Percentiles rank a stretch among this genome's conserved stretches.
These are phyloP conservation scores for Chiridota heheva DNA, from an alignment of 35 echinoderm and acorn worm species.

Conservation along the genomic window DNA sequence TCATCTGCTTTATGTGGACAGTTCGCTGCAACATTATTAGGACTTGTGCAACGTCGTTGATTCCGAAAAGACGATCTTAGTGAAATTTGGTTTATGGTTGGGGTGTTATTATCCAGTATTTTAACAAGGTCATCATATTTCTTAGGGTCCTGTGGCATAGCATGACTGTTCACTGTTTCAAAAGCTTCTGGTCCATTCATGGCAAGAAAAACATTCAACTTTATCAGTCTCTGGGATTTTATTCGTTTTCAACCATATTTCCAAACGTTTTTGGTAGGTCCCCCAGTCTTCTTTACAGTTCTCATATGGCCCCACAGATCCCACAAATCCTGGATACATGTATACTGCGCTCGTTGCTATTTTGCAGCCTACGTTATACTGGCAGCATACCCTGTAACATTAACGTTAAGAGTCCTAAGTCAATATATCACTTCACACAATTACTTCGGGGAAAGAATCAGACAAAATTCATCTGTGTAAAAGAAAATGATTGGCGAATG, in stretches of 20 bases:
- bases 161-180: neutral
- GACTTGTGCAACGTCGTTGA: neutral
- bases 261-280: neutral
- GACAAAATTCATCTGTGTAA: too few relatives aligned
- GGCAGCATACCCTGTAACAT: too few relatives aligned
- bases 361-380: neutral
- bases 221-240: neutral
- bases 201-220: slow-evolving; percentile 13
- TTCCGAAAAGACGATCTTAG: neutral
- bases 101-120: neutral
- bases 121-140: neutral
- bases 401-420: too few relatives aligned
- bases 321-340: neutral
- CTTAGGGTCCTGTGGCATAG: neutral
- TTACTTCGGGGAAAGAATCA: too few relatives aligned
- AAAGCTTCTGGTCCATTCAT: slow-evolving; percentile 29
- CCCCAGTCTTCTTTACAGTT: neutral
- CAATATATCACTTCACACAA: too few relatives aligned
- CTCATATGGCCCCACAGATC: neutral
- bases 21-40: neutral
- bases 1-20: neutral
- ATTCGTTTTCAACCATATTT: neutral
- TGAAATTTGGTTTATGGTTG: neutral
- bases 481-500: too few relatives aligned
- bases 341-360: neutral